Base-by-base conservation (phyloP, 2,113 vertebrate genomes). In the Forbesichthys agassizii region DNA sequence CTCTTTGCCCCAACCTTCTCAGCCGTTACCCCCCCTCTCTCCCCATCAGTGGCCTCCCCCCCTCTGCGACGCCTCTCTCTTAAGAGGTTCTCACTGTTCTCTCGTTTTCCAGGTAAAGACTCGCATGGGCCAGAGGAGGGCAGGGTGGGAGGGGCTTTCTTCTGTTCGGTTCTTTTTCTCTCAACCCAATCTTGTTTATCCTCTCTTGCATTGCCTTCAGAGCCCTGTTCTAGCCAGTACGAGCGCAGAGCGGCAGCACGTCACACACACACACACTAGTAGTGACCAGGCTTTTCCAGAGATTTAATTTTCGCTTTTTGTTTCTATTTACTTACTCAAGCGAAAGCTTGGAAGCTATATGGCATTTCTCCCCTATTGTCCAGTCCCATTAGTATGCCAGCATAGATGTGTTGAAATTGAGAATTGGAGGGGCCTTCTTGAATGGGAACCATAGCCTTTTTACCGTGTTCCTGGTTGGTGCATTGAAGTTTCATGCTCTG, bases 81-180 rank as follows among this genome's bases (percentile, higher is more conserved):
- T 89, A 95, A 94, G 86, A 92, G 89, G 88, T 93, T 92, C 87
- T 94, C 94, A 87, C 81, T 95, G 78, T 93, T 95, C 88, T 90
- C 92, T 89, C 90, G 93, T 81, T 91, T 93, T 73, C 86, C 94
- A 96, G 95, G 95, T 96, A 95, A 95, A 90, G 69, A 77, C 53
- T 65, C 46, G 53, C 74, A 83, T 65, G 80, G 81, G 80, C 70
- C 68, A 18, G 68, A 53, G 47, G 33, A 64, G 58, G 74, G 70
- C 47, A 20, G 52, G 61, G 33, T 51, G 49, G 54, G 69, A 3
- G 49, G 33, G 51, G 54, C 0, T 42, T 47, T 8, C n/a, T 11
- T 14, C 13, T 13, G 27, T 16, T 33, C 69, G 10, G 27, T 56
- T 64, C 49, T 69, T 63, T 70, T 59, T 16, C 61, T n/a, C 60